phyloP scores from a whole-genome alignment of 1,140 invertebrate species.

The Brachionus plicatilis region DNA sequence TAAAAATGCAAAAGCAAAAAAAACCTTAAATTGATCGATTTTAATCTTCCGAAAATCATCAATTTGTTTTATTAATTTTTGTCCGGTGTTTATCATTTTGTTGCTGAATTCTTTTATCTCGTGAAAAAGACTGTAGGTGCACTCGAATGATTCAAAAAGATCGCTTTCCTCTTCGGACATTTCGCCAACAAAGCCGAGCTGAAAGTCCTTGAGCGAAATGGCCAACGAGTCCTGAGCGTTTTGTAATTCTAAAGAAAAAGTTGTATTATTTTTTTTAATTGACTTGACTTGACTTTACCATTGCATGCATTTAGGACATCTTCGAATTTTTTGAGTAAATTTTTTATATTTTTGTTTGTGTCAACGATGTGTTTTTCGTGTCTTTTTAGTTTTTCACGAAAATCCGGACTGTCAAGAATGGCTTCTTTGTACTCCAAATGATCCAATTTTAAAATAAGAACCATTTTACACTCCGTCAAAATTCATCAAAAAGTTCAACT shows the following conservation, averaged over 20 bases:
- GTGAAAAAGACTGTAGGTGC: not conserved
- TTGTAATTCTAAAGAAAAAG: not conserved
- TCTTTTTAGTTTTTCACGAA: conserved; percentile 17
- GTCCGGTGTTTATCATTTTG: conserved; percentile 21
- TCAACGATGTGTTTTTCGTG: conserved; percentile 24
- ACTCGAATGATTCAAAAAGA: not conserved
- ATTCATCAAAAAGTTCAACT: not conserved
- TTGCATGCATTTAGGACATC: not conserved
- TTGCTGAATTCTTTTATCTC: conserved; percentile 15
- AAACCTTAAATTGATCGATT: not conserved
- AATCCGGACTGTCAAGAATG: not conserved
- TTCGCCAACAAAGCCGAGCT: conserved; percentile 14
- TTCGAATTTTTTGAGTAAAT: not conserved
- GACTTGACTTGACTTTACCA: not conserved
- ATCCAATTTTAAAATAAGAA: conserved; percentile 33
- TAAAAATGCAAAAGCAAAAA: not conserved
- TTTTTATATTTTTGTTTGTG: conserved; percentile 12
- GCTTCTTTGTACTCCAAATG: conserved; percentile 29
- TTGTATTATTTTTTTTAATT: not conserved
- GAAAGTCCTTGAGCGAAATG: not conserved
- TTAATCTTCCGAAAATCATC: conserved; percentile 1
- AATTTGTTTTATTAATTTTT: conserved; percentile 9
- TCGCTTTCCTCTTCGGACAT: conserved; percentile 7
- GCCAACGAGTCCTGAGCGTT: not conserved
- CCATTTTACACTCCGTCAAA: not conserved